phyloP scores from a whole-genome alignment of 1,140 invertebrate species.

The Anastatus disparis region DNA sequence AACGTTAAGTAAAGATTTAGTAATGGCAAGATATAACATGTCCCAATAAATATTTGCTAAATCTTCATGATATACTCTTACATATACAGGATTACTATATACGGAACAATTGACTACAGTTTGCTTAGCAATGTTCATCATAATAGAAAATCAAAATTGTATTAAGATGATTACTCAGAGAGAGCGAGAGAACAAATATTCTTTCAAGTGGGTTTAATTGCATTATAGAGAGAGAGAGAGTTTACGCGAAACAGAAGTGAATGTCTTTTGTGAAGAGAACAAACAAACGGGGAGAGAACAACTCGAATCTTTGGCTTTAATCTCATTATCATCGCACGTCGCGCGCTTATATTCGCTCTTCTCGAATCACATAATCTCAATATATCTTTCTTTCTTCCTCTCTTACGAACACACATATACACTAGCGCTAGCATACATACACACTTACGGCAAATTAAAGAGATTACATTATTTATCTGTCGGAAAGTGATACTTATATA shows the following conservation, averaged over 20 bases:
- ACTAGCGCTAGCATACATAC: too few species aligned
- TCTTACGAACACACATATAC: too few species aligned
- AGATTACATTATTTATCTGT: not conserved
- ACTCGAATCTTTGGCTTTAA: constrained; percentile 13
- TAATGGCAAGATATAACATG: too few species aligned
- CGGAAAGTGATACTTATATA: not conserved
- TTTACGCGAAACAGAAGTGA: not conserved
- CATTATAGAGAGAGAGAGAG: not conserved
- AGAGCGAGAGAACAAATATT: not conserved
- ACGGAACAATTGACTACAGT: not conserved
- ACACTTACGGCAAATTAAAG: not conserved
- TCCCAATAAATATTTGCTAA: too few species aligned
- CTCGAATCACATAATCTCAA: too few species aligned
- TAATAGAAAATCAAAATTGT: not conserved
- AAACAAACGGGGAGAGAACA: not conserved
- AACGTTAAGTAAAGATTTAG: too few species aligned
- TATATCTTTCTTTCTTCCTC: too few species aligned
- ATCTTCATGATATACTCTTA: too few species aligned
- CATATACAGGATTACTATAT: too few species aligned
- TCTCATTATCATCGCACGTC: not conserved
- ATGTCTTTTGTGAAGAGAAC: not conserved
- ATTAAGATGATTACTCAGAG: not conserved
- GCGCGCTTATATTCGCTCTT: not conserved
- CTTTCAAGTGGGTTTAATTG: not conserved
- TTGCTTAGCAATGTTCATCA: not conserved